Base-by-base conservation (phyloP, 2,888 invertebrate species). In the Mesorhabditis spiculigera region DNA sequence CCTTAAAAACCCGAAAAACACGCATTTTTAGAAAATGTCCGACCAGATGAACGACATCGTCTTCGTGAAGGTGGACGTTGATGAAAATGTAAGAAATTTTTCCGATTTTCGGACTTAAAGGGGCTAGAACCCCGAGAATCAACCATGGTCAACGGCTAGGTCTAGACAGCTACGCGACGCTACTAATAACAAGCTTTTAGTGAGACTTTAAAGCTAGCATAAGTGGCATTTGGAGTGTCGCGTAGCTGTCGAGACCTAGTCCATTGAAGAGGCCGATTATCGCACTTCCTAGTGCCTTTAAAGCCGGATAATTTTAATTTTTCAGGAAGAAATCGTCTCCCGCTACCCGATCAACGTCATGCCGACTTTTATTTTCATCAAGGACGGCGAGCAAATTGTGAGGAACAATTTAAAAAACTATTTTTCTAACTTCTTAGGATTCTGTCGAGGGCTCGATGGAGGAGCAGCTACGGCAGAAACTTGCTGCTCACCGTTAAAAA, bases 311-410 rank as follows among this genome's bases (percentile, higher is more conserved):
- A 28, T n/a, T n/a, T 2, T 28, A 63, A 4, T 58, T 43, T n/a
- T 68, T 80, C 70, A 81, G 79, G 81, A 82, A 58, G 80, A 81
- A 42, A 73, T 82, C 58, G 77, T 76, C 28, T 68, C 77, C 16
- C 73, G 76, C n/a, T 83, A 77, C 71, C 78, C 81, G 50, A 75
- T 81, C 68, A 79, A 82, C 65, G 81, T 84, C 63, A 85, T 85
- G 85, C 85, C 85, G 50, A 85, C 85, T 0, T 85, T 85, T 74
- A 71, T 82, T 16, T 82, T 85, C 71, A 74, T 84, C 62, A 85
- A 82, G 68, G 78, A 82, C 65, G 78, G 79, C 44, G 68, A 80
- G 64, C 72, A 78, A 44, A 69, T 80, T 42, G 83, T 81, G 62
- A 76, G 80, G 74, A 64, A n/a, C 5, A n/a, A n/a, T n/a, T n/a